Conservation (phyloP, 2,888 invertebrate species). For the Euproctis similis region DNA sequence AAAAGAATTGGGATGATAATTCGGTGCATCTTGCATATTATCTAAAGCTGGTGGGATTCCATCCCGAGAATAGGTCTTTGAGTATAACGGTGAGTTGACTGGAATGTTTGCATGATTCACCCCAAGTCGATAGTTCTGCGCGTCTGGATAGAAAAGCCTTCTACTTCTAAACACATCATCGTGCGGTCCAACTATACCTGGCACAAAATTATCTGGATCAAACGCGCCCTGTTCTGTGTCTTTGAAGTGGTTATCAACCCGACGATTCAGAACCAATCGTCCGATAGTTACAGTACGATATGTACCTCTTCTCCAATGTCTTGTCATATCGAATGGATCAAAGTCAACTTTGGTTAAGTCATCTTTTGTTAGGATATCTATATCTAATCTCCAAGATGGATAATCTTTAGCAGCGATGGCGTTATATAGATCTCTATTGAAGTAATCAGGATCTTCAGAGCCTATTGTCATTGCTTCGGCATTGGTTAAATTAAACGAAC, state of each 20-base stretch:
- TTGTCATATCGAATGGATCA: constrained; percentile 8
- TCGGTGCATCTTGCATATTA: constrained; percentile 91
- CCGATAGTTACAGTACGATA: constrained; percentile 43
- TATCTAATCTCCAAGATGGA: constrained; percentile 4
- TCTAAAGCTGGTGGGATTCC: constrained; percentile 80
- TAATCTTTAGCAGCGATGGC: constrained; percentile 4
- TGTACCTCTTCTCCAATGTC: constrained; percentile 49
- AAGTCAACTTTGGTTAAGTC: constrained; percentile 3
- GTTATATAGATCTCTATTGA: constrained; percentile 2
- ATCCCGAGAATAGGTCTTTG: constrained; percentile 42
- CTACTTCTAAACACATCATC: constrained; percentile 43
- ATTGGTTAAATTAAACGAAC: constrained; percentile 2
- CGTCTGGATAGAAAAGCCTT: constrained; percentile 37
- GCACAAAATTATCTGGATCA: constrained; percentile 49
- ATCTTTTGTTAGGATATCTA: constrained; percentile 4
- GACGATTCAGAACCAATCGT: constrained; percentile 36
- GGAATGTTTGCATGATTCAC: constrained; percentile 43
- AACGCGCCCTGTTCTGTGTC: constrained; percentile 40
- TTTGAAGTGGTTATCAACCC: constrained; percentile 42
- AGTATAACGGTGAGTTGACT: constrained; percentile 42
- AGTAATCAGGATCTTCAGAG: constrained; percentile 1
- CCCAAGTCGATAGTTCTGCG: constrained; percentile 49
- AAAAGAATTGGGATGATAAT: constrained; percentile 96
- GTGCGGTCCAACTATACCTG: constrained; percentile 50
- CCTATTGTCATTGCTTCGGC: constrained; percentile 1